These are phyloP conservation scores for Entomobrya multifasciata DNA, from an alignment of 2,888 invertebrate species.

Conservation along the genomic window DNA sequence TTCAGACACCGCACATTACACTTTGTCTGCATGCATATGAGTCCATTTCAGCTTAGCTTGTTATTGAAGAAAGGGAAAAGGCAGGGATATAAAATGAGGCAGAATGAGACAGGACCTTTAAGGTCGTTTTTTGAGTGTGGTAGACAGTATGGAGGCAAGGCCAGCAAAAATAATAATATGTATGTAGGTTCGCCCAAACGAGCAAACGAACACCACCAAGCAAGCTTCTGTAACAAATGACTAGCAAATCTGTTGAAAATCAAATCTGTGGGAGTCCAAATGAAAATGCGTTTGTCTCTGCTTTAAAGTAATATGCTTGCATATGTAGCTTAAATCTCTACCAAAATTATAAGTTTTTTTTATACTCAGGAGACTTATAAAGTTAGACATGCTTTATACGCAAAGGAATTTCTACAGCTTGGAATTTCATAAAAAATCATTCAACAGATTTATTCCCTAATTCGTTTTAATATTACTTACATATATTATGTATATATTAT, in stretches of 20 bases:
- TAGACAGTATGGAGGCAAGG: too few relatives aligned
- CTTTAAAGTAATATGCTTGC: not conserved
- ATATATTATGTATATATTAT: not conserved
- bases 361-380: too few relatives aligned
- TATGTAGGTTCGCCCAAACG: conserved; percentile 13
- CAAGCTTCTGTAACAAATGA: conserved; percentile 60
- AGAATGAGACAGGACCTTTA: too few relatives aligned
- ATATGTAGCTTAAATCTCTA: too few relatives aligned
- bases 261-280: conserved; percentile 42
- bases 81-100: too few relatives aligned
- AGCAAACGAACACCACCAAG: conserved; percentile 35
- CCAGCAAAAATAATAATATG: not conserved
- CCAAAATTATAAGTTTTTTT: too few relatives aligned
- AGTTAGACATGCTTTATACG: too few relatives aligned
- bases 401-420: conserved; percentile 4
- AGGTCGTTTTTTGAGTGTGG: too few relatives aligned
- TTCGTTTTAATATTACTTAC: conserved; percentile 29
- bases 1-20: conserved; percentile 72
- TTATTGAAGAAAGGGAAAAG: not conserved
- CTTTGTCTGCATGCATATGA: conserved; percentile 76
- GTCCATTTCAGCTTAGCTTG: conserved; percentile 57
- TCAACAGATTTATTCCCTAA: conserved; percentile 55
- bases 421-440: conserved; percentile 62
- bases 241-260: conserved; percentile 64
- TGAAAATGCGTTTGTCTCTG: conserved; percentile 33